Conservation (phyloP, 2,888 invertebrate genomes). For the Ypsolopha sequella region DNA sequence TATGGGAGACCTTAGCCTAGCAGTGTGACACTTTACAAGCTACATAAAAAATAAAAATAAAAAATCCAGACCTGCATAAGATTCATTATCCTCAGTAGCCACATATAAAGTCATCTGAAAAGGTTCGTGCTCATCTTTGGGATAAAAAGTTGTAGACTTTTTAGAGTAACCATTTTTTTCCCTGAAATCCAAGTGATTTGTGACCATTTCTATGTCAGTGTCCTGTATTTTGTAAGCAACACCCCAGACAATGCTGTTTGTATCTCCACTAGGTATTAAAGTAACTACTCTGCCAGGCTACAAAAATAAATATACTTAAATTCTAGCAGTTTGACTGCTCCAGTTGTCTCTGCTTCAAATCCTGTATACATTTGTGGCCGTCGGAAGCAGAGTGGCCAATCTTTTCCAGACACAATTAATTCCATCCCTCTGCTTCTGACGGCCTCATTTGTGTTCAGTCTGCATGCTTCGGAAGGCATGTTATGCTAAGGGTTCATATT, state of each 20-base stretch:
- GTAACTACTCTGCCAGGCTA: conserved; percentile 94
- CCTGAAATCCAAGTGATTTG: conserved; percentile 86
- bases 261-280: conserved; percentile 73
- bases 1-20: too few relatives aligned
- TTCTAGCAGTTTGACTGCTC: neutral
- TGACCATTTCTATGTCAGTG: conserved; percentile 76
- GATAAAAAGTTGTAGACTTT: conserved; percentile 79
- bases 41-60: too few relatives aligned
- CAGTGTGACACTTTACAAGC: too few relatives aligned
- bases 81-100: conserved; percentile 84
- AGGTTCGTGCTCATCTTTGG: conserved; percentile 63
- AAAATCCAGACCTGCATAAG: conserved; percentile 68
- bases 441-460: too few relatives aligned
- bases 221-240: conserved; percentile 88
- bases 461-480: too few relatives aligned
- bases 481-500: too few relatives aligned
- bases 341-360: too few relatives aligned
- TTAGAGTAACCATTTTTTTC: conserved; percentile 94
- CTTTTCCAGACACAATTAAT: too few relatives aligned
- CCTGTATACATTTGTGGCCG: too few relatives aligned
- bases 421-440: too few relatives aligned
- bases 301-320: conserved; percentile 12
- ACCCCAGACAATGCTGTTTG: conserved; percentile 84
- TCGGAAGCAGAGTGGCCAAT: too few relatives aligned
- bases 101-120: conserved; percentile 85